A percentile compares a stretch with the other conserved stretches of the same genome.
Conservation (phyloP, 2,113 vertebrate genomes). For the Ochotona princeps region DNA sequence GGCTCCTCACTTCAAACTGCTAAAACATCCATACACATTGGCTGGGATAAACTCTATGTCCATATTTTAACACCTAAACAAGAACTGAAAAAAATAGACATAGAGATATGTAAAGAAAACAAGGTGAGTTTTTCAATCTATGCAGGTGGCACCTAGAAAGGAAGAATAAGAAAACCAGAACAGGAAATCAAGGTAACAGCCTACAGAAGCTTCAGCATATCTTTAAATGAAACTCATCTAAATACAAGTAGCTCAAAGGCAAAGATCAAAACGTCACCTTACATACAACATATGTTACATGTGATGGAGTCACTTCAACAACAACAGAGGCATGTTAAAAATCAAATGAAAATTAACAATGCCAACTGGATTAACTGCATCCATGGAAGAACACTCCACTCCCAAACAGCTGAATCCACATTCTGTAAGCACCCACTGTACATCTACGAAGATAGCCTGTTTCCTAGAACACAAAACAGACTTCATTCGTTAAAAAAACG, state of each 20-base stretch:
- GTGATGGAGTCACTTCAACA: neutral
- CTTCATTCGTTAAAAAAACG: neutral
- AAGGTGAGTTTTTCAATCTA: neutral
- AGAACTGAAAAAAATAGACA: neutral
- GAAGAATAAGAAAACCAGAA: neutral
- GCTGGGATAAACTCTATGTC: neutral
- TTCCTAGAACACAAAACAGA: neutral
- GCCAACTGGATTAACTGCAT: fast-evolving
- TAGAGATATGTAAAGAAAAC: neutral
- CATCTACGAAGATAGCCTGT: neutral
- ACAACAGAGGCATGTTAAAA: neutral
- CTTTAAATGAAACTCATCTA: neutral
- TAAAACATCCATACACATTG: neutral
- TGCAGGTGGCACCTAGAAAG: neutral
- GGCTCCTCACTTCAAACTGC: neutral
- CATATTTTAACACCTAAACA: neutral
- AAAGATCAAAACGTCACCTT: neutral
- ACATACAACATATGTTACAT: neutral
- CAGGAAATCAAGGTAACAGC: neutral
- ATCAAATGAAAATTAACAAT: neutral
- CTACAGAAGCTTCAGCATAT: neutral
- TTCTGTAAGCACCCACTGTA: neutral
- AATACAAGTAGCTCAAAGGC: neutral
- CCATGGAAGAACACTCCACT: neutral
- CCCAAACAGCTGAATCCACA: neutral